Evolutionary conservation across 2,888 invertebrate species (phyloP).

Genomic region (Bombylius major): DNA sequence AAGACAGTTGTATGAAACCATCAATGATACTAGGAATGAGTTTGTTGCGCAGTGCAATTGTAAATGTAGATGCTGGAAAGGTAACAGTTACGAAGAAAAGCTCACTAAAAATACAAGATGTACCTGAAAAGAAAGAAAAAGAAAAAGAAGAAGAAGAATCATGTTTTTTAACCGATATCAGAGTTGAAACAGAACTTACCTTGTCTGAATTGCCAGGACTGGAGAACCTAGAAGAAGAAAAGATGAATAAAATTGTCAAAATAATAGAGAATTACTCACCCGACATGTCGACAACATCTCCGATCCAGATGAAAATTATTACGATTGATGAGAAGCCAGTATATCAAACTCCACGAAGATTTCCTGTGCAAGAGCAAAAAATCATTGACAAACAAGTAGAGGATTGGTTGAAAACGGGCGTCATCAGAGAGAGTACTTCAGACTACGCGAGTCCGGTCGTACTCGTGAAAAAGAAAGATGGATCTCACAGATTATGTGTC

Average conservation of each 20-base stretch:
- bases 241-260: not conserved
- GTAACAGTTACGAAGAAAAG: no score
- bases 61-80: no score
- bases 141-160: no score
- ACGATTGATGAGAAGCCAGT: not conserved
- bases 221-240: no score
- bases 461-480: not conserved
- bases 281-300: not conserved
- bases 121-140: no score
- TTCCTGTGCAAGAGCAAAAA: not conserved
- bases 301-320: conserved; percentile 1
- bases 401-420: not conserved
- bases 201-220: no score
- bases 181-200: no score
- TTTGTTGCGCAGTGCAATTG: no score
- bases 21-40: no score
- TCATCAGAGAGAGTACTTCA: not conserved
- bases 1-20: no score
- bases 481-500: not conserved
- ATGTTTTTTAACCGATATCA: no score
- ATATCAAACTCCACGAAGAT: not conserved
- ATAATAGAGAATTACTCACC: not conserved
- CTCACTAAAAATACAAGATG: no score
- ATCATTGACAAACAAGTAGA: not conserved
- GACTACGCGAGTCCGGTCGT: conserved; percentile 9